These are phyloP conservation scores for Phaethornis superciliosus DNA, from an alignment of 2,113 vertebrate species.

Conservation along the genomic window DNA sequence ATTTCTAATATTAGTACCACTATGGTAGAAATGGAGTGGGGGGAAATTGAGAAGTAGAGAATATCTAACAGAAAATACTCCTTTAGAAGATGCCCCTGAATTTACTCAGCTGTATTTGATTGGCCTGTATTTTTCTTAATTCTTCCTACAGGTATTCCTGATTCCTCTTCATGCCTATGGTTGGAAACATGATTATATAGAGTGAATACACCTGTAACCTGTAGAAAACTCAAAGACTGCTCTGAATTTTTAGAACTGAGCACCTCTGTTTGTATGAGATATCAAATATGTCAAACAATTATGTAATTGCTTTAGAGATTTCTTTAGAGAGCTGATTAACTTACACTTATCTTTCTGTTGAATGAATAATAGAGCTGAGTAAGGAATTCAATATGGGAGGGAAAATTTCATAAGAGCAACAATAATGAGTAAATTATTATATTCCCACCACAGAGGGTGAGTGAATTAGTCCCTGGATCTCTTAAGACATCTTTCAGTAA, in stretches of 20 bases:
- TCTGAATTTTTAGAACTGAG: background rate
- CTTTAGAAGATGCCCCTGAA: background rate
- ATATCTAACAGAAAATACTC: background rate
- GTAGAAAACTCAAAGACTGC: background rate
- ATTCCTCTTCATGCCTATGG: background rate
- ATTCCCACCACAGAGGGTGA: background rate
- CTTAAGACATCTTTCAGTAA: background rate
- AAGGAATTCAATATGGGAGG: background rate
- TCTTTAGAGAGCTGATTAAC: conserved; percentile 18
- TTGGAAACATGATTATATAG: background rate
- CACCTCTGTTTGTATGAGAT: background rate
- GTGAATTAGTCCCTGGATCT: conserved; percentile 1
- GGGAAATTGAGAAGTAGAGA: background rate
- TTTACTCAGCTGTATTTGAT: background rate
- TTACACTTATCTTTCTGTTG: conserved; percentile 13
- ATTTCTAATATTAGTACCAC: background rate
- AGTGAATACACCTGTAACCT: background rate
- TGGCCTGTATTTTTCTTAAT: background rate
- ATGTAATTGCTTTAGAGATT: conserved; percentile 29
- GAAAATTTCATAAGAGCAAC: background rate
- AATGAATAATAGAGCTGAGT: conserved; percentile 33
- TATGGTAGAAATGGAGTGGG: background rate
- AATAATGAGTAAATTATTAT: conserved; percentile 8
- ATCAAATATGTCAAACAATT: background rate
- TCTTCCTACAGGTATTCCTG: background rate